phyloP scores from a whole-genome alignment of 2,797 vertebrate genomes.

The Danio albolineatus region DNA sequence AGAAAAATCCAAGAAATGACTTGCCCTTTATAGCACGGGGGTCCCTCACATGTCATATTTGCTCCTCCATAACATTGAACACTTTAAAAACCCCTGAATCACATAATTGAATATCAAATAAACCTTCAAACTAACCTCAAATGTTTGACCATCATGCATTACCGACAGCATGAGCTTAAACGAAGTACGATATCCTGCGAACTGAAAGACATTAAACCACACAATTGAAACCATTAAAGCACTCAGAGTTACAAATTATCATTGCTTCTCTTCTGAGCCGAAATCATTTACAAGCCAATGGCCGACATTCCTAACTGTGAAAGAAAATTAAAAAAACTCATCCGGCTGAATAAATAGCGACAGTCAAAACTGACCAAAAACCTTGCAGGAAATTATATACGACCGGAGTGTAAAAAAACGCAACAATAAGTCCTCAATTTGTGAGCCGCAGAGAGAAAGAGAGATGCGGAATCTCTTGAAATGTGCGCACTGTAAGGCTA shows the following conservation, averaged over 20 bases:
- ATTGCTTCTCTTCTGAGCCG: slow-evolving; percentile 61
- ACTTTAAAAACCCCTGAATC: neutral
- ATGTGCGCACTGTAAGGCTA: slow-evolving; percentile 64
- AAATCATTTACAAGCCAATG: slow-evolving; percentile 71
- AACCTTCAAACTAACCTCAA: neutral
- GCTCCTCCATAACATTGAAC: neutral
- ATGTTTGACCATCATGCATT: slow-evolving; percentile 18
- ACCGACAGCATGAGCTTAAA: slow-evolving; percentile 17
- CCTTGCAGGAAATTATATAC: slow-evolving; percentile 51
- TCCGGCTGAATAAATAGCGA: slow-evolving; percentile 38
- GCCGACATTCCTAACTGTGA: slow-evolving; percentile 47
- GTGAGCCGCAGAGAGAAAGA: slow-evolving; percentile 42
- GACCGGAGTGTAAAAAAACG: slow-evolving; percentile 41
- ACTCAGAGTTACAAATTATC: slow-evolving; percentile 70
- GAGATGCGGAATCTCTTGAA: slow-evolving; percentile 50
- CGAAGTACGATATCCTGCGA: slow-evolving; percentile 68
- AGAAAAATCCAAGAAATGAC: no score
- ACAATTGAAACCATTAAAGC: slow-evolving; percentile 70
- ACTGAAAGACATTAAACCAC: slow-evolving; percentile 71
- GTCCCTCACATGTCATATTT: neutral
- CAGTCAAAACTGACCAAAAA: slow-evolving; percentile 25
- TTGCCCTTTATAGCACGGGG: no score
- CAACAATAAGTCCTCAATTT: slow-evolving; percentile 44
- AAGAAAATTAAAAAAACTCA: neutral
- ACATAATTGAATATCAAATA: neutral